Evolutionary conservation across 2,113 vertebrate species (phyloP).

Genomic region (Indicator maculatus): DNA sequence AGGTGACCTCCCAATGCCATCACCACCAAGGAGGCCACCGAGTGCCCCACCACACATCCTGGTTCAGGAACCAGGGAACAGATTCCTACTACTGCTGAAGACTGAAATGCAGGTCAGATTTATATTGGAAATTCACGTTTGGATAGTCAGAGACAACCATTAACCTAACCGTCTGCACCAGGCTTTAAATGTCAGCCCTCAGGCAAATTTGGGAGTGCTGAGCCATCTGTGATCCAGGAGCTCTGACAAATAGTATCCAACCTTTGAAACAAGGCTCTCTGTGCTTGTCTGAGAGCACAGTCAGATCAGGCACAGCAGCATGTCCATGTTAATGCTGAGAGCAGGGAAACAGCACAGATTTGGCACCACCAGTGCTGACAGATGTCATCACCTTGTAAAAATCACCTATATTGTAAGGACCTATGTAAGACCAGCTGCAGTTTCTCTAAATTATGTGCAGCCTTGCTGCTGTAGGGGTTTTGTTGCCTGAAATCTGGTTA

Average conservation of each 20-base stretch:
- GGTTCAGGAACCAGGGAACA: not conserved
- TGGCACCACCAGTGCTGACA: not conserved
- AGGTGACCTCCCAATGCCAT: not conserved
- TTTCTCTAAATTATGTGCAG: not conserved
- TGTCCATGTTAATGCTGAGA: not conserved
- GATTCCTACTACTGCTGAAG: not conserved
- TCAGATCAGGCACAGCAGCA: not conserved
- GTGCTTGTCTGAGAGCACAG: not conserved
- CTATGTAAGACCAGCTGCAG: not conserved
- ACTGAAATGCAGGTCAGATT: not conserved
- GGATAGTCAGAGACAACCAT: not conserved
- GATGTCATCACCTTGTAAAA: slow-evolving; percentile 38
- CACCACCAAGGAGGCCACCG: not conserved
- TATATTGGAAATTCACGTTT: slow-evolving; percentile 5
- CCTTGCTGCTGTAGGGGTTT: not conserved
- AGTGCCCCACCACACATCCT: not conserved
- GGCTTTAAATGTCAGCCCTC: not conserved
- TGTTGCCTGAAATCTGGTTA: not conserved
- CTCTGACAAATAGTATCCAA: not conserved
- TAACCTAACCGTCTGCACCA: not conserved
- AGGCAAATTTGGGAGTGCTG: not conserved
- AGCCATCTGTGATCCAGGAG: not conserved
- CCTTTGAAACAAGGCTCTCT: not conserved
- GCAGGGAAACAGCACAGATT: not conserved
- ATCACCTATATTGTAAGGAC: not conserved